Conservation (phyloP, 2,888 invertebrate genomes). For the Agonopterix arenella region DNA sequence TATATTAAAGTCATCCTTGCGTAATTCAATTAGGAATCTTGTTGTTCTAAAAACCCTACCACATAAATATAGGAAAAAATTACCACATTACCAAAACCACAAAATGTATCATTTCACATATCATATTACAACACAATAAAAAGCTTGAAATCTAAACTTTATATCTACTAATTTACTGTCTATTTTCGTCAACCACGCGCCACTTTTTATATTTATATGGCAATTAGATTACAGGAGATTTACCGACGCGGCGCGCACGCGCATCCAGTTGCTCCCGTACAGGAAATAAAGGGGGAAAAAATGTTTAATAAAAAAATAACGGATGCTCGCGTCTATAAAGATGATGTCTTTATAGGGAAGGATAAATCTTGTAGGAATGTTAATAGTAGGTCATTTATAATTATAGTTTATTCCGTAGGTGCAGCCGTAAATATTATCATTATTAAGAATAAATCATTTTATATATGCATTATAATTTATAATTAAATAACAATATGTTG, state of each 20-base stretch:
- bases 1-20: too few relatives aligned
- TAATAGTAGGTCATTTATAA: too few relatives aligned
- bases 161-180: neutral
- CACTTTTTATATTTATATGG: conserved; percentile 33
- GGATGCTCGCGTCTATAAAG: neutral
- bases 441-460: neutral
- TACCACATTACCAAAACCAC: too few relatives aligned
- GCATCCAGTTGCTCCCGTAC: conserved; percentile 2
- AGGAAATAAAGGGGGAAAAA: neutral
- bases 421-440: neutral
- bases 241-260: conserved; percentile 24
- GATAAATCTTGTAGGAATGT: neutral
- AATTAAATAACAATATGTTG: too few relatives aligned
- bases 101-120: neutral
- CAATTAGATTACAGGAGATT: conserved; percentile 53
- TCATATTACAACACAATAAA: neutral
- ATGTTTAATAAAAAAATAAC: conserved; percentile 1
- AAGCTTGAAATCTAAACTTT: neutral
- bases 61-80: too few relatives aligned
- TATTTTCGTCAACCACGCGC: conserved; percentile 32
- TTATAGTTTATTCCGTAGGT: too few relatives aligned
- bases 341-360: neutral
- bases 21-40: too few relatives aligned
- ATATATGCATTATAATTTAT: too few relatives aligned
- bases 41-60: too few relatives aligned